phyloP scores from a whole-genome alignment of 2,797 vertebrate genomes.

The Sebastes oblongus region DNA sequence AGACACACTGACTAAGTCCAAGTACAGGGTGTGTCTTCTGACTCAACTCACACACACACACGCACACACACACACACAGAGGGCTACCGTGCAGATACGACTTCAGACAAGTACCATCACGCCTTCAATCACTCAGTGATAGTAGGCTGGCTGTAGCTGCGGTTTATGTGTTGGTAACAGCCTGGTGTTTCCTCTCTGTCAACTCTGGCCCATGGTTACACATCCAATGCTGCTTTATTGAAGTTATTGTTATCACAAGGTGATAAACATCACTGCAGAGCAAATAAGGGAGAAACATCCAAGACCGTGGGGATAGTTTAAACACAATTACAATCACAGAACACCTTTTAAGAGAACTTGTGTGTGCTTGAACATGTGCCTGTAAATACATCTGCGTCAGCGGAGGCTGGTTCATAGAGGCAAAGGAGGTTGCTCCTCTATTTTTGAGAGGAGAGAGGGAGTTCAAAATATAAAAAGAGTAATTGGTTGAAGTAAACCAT shows the following conservation, averaged over 20 bases:
- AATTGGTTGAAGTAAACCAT: neutral
- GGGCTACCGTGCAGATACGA: neutral
- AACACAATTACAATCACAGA: neutral
- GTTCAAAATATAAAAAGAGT: neutral
- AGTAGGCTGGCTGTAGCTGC: neutral
- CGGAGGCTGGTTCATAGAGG: too few species aligned
- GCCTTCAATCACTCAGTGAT: neutral
- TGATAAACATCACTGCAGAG: neutral
- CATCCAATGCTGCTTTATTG: neutral
- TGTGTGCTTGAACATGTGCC: neutral
- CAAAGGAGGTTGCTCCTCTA: too few species aligned
- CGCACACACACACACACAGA: neutral
- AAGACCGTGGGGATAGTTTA: neutral
- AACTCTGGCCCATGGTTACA: neutral
- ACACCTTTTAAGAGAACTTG: too few species aligned
- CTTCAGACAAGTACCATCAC: constrained; percentile 37
- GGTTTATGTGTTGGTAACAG: constrained; percentile 18
- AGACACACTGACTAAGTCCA: constrained; percentile 67
- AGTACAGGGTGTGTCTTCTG: constrained; percentile 74
- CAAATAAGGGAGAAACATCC: neutral
- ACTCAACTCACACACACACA: constrained; percentile 32
- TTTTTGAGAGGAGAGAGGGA: neutral
- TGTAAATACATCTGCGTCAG: neutral
- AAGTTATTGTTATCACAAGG: neutral
- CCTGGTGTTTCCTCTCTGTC: neutral